A percentile compares a stretch with the other conserved stretches of the same genome.
phyloP scores from a whole-genome alignment of 2,888 invertebrate species.

The Erebia palarica region DNA sequence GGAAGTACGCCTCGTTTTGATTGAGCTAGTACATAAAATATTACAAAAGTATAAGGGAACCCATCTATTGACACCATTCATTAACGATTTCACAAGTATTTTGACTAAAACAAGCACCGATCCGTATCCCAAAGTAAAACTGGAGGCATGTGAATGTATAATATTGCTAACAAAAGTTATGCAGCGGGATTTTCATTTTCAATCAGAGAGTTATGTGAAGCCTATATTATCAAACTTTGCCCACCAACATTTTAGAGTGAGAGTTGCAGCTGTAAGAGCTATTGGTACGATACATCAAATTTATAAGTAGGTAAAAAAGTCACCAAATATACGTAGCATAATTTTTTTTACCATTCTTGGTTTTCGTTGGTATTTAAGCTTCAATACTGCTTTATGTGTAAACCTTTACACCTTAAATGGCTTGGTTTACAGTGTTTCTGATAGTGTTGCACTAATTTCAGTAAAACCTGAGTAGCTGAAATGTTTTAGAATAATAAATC shows the following conservation, averaged over 20 bases:
- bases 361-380: too few species aligned
- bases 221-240: slow-evolving; percentile 87
- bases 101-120: slow-evolving; percentile 88
- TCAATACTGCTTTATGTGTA: too few species aligned
- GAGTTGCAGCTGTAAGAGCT: slow-evolving; percentile 88
- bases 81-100: slow-evolving; percentile 89
- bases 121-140: slow-evolving; percentile 90
- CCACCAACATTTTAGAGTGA: slow-evolving; percentile 92
- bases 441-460: too few species aligned
- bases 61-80: slow-evolving; percentile 84
- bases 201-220: slow-evolving; percentile 87
- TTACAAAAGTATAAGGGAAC: slow-evolving; percentile 84
- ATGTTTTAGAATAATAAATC: too few species aligned
- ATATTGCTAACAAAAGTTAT: slow-evolving; percentile 84
- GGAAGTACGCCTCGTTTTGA: slow-evolving; percentile 89
- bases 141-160: slow-evolving; percentile 88
- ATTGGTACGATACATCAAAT: slow-evolving; percentile 78
- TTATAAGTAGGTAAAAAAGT: too few species aligned
- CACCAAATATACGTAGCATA: too few species aligned
- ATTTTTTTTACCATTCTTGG: too few species aligned
- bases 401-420: too few species aligned
- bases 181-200: slow-evolving; percentile 87
- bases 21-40: slow-evolving; percentile 85
- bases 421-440: too few species aligned
- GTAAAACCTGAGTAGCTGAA: too few species aligned